Percentiles rank a stretch among this genome's conserved stretches.
phyloP scores from a whole-genome alignment of 2,888 invertebrate species.

The Ernsta delagoae region DNA sequence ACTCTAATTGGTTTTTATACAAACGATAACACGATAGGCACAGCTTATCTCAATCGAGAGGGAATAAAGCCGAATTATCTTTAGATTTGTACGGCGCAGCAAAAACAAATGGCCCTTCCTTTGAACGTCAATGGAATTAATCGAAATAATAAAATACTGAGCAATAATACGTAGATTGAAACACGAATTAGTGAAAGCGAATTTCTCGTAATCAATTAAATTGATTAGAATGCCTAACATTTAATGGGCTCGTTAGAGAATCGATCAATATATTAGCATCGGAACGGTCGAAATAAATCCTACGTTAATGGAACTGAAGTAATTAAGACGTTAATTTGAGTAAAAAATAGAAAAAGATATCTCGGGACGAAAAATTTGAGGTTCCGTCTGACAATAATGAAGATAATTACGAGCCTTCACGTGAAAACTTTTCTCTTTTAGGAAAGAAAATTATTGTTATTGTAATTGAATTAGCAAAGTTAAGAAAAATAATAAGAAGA shows the following conservation, averaged over 20 bases:
- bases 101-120: background rate
- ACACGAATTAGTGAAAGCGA: background rate
- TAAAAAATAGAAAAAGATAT: background rate
- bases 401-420: conserved; percentile 1
- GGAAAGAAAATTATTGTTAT: conserved; percentile 1
- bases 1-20: background rate
- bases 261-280: conserved; percentile 9
- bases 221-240: conserved; percentile 13
- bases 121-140: background rate
- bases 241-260: conserved; percentile 10
- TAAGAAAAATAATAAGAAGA: background rate
- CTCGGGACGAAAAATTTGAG: background rate
- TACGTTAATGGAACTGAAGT: background rate
- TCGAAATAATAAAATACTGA: background rate
- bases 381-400: background rate
- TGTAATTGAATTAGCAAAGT: conserved; percentile 1
- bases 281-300: conserved; percentile 2
- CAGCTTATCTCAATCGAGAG: background rate
- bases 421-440: background rate
- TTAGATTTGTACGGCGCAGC: background rate
- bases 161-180: no score
- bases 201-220: conserved; percentile 12
- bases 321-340: background rate
- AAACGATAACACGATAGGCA: background rate
- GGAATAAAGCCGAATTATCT: background rate